phyloP scores from a whole-genome alignment of 2,888 invertebrate species.

The Caenorhabditis afra region DNA sequence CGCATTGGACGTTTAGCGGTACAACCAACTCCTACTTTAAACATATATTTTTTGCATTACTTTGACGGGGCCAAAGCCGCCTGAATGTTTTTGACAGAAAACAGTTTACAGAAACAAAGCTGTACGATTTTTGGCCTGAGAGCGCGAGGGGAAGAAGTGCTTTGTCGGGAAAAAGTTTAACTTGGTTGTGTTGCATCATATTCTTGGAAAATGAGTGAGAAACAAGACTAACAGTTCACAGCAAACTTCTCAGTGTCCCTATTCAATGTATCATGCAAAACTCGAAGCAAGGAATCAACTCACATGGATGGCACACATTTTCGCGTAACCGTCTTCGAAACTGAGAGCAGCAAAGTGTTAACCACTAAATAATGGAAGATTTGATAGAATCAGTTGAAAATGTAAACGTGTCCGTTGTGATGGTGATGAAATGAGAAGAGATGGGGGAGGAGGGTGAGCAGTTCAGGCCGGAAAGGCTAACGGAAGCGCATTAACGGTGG shows the following conservation, averaged over 20 bases:
- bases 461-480: constrained; percentile 54
- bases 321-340: not conserved
- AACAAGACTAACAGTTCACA: no score
- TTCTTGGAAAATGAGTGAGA: no score
- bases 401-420: not conserved
- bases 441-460: constrained; percentile 2
- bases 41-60: no score
- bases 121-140: no score
- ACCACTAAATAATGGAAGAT: not conserved
- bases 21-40: no score
- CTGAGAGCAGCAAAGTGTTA: not conserved
- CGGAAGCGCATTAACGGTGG: constrained; percentile 56
- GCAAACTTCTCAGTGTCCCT: no score
- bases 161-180: no score
- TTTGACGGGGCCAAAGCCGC: no score
- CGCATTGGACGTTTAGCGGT: no score
- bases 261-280: not conserved
- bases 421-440: constrained; percentile 11
- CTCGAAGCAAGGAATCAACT: constrained; percentile 13
- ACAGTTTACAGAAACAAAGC: not conserved
- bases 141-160: no score
- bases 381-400: constrained; percentile 1
- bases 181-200: no score
- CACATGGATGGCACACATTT: constrained; percentile 35
- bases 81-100: not conserved